Conservation (phyloP, 2,113 vertebrate genomes). For the Pipa parva region DNA sequence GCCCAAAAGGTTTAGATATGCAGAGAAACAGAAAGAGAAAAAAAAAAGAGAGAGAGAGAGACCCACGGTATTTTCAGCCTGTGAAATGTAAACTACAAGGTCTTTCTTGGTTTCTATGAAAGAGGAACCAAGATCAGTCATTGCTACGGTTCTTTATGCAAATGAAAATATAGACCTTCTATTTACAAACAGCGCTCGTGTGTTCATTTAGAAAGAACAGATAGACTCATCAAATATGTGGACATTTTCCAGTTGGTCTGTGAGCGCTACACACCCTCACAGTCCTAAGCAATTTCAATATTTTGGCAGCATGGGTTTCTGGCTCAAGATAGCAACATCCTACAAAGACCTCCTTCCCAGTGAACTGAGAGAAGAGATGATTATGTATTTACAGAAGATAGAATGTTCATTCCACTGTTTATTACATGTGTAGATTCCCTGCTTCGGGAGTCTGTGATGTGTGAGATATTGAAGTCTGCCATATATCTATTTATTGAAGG, state of each 20-base stretch:
- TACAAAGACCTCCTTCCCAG: slow-evolving; percentile 38
- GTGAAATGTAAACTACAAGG: no score
- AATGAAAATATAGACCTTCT: slow-evolving; percentile 11
- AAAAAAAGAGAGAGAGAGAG: no score
- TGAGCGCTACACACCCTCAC: slow-evolving; percentile 15
- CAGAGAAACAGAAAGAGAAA: no score
- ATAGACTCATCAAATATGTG: slow-evolving; percentile 31
- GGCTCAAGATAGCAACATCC: slow-evolving; percentile 25
- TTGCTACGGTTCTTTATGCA: no score
- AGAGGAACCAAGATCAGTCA: no score
- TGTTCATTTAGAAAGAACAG: slow-evolving; percentile 4
- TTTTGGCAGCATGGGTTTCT: slow-evolving; percentile 18
- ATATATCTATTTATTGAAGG: neutral
- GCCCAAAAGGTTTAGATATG: no score
- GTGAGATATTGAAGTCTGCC: slow-evolving; percentile 4
- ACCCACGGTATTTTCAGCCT: no score
- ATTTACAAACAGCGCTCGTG: slow-evolving; percentile 22
- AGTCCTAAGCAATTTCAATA: slow-evolving; percentile 30
- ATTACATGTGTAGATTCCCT: slow-evolving; percentile 1
- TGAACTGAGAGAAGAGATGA: slow-evolving; percentile 13
- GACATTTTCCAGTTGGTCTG: slow-evolving; percentile 27
- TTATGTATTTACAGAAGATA: slow-evolving; percentile 30
- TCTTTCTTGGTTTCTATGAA: no score
- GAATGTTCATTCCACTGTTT: slow-evolving; percentile 27
- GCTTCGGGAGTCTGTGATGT: slow-evolving; percentile 5